A percentile compares a stretch with the other conserved stretches of the same genome.
phyloP scores from a whole-genome alignment of 92 coral and sea anemone species.

The Heteractis magnifica region DNA sequence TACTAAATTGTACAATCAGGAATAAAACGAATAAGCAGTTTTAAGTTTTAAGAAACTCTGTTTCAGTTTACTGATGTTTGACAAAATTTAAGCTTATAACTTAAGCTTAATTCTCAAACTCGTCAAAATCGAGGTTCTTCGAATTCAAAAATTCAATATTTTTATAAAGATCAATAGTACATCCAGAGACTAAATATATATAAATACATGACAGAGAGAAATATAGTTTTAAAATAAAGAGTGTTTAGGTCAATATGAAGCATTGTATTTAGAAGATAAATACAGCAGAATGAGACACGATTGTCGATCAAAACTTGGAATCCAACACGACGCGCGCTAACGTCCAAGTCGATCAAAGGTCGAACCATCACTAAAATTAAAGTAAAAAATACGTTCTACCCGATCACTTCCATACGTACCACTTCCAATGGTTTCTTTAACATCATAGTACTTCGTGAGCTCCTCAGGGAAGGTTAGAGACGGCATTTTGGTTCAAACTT shows the following conservation, averaged over 20 bases:
- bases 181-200: not conserved
- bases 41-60: not conserved
- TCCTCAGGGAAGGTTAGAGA: slow-evolving; percentile 79
- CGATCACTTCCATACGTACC: slow-evolving; percentile 58
- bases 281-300: not conserved
- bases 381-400: too few relatives aligned
- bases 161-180: not conserved
- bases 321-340: not conserved
- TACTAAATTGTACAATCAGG: not conserved
- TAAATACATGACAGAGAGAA: not conserved
- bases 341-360: not conserved
- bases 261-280: not conserved
- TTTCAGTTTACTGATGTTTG: slow-evolving; percentile 1
- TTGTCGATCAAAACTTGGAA: not conserved
- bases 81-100: not conserved
- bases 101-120: not conserved
- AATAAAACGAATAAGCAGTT: not conserved
- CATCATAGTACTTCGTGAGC: slow-evolving; percentile 74
- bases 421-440: slow-evolving; percentile 92
- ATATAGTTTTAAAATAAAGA: not conserved
- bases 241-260: not conserved
- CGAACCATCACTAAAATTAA: not conserved
- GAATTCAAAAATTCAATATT: not conserved
- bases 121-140: too few relatives aligned
- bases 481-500: slow-evolving; percentile 69